These are phyloP conservation scores for Amphiura filiformis DNA, from an alignment of 35 echinoderm and acorn worm genomes.

Conservation along the genomic window DNA sequence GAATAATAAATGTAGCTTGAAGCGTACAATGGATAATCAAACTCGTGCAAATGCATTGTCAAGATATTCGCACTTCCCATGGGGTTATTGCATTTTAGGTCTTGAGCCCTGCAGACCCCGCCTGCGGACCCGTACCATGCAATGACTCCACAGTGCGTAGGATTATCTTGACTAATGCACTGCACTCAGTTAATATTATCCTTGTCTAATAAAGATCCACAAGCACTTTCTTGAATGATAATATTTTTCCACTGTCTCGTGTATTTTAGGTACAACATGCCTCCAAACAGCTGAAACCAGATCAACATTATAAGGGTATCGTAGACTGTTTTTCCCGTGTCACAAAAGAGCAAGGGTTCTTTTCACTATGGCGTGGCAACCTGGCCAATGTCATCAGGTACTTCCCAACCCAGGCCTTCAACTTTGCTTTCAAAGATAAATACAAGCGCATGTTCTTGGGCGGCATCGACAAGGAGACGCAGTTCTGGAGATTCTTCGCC, in stretches of 20 bases:
- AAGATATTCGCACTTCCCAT: too few species aligned
- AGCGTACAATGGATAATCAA: too few species aligned
- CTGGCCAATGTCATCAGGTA: slow-evolving; percentile 95
- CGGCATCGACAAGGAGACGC: slow-evolving; percentile 75
- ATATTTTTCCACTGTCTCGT: background rate
- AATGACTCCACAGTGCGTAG: too few species aligned
- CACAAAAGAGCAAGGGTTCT: slow-evolving; percentile 93
- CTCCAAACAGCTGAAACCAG: slow-evolving; percentile 72
- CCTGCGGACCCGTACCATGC: too few species aligned
- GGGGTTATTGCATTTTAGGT: too few species aligned
- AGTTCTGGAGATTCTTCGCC: slow-evolving; percentile 83
- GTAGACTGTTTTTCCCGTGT: slow-evolving; percentile 87
- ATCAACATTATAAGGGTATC: slow-evolving; percentile 85
- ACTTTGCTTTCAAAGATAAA: slow-evolving; percentile 99
- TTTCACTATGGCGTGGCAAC: slow-evolving; percentile 96
- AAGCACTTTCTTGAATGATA: too few species aligned
- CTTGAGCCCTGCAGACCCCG: too few species aligned
- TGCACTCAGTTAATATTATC: too few species aligned
- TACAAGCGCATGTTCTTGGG: slow-evolving; percentile 96
- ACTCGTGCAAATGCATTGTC: too few species aligned
- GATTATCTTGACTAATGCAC: too few species aligned
- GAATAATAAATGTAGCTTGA: too few species aligned
- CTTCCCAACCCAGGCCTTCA: slow-evolving; percentile 92
- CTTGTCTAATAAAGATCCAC: too few species aligned
- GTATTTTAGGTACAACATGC: slow-evolving; percentile 80